Percentiles rank a stretch among this genome's conserved stretches.
Conservation (phyloP, 2,888 invertebrate species). For the Hypomecis punctinalis region DNA sequence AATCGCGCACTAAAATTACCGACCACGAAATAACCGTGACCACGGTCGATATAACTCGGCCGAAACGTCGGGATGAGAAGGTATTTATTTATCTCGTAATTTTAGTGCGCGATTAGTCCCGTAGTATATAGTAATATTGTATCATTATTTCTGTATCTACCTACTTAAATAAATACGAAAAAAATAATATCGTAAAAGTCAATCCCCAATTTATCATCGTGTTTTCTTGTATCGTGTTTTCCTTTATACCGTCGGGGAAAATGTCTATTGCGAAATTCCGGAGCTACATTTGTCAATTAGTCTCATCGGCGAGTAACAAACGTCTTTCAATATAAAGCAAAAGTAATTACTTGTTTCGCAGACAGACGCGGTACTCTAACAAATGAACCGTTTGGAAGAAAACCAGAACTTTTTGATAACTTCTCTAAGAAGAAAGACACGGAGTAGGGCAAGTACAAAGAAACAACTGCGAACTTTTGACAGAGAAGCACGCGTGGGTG, state of each 20-base stretch:
- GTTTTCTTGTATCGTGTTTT: slow-evolving; percentile 1
- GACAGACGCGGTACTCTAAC: slow-evolving; percentile 23
- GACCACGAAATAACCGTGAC: too few relatives aligned
- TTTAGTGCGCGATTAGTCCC: too few relatives aligned
- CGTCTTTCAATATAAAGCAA: slow-evolving; percentile 5
- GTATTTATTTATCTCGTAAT: too few relatives aligned
- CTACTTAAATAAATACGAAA: too few relatives aligned
- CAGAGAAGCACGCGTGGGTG: too few relatives aligned
- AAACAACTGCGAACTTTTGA: not conserved
- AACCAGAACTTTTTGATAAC: slow-evolving; percentile 34
- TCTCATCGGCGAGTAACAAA: slow-evolving; percentile 12
- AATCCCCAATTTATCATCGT: not conserved
- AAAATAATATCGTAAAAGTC: not conserved
- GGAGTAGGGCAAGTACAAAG: not conserved
- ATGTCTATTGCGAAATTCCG: not conserved
- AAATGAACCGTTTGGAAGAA: slow-evolving; percentile 27
- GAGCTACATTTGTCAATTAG: slow-evolving; percentile 11
- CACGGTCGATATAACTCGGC: too few relatives aligned
- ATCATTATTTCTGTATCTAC: too few relatives aligned
- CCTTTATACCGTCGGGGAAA: not conserved
- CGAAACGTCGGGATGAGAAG: too few relatives aligned
- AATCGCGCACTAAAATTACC: too few relatives aligned
- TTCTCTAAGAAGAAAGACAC: slow-evolving; percentile 12
- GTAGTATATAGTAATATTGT: too few relatives aligned
- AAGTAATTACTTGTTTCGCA: slow-evolving; percentile 24